These are phyloP conservation scores for Saccostrea echinata DNA, from an alignment of 1,140 invertebrate species.

Conservation along the genomic window DNA sequence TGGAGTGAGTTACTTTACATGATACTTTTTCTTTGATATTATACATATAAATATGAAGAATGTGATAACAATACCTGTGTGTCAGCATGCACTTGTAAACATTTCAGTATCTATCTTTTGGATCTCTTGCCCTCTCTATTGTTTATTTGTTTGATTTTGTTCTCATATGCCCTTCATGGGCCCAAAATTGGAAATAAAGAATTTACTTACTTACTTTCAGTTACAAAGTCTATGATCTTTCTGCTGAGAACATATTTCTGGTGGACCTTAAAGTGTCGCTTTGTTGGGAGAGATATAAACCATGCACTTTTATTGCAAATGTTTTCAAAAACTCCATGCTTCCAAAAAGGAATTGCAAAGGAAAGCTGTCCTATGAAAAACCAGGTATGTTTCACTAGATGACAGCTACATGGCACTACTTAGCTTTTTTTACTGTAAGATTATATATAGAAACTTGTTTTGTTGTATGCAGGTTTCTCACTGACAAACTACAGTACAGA, in stretches of 20 bases:
- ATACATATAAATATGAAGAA: not conserved
- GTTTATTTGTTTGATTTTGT: too few species aligned
- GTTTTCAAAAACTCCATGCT: conserved; percentile 44
- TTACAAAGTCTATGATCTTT: conserved; percentile 50
- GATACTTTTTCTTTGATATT: not conserved
- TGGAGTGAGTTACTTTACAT: not conserved
- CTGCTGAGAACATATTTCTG: conserved; percentile 47
- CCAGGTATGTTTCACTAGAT: not conserved
- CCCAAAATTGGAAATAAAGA: too few species aligned
- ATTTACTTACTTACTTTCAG: not conserved
- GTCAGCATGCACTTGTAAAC: not conserved
- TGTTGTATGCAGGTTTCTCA: not conserved
- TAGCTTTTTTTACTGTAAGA: not conserved
- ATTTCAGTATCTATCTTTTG: not conserved
- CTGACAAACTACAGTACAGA: not conserved
- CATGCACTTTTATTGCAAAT: conserved; percentile 39
- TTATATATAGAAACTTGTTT: not conserved
- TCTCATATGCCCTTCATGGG: too few species aligned
- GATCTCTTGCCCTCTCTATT: too few species aligned
- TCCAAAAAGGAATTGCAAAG: conserved; percentile 21
- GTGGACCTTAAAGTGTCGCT: conserved; percentile 54
- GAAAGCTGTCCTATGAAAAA: not conserved
- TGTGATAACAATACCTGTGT: not conserved
- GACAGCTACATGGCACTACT: not conserved
- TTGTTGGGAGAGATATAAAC: conserved; percentile 52